Base-by-base conservation (phyloP, 2,888 invertebrate species). In the Periphyllus acericola region DNA sequence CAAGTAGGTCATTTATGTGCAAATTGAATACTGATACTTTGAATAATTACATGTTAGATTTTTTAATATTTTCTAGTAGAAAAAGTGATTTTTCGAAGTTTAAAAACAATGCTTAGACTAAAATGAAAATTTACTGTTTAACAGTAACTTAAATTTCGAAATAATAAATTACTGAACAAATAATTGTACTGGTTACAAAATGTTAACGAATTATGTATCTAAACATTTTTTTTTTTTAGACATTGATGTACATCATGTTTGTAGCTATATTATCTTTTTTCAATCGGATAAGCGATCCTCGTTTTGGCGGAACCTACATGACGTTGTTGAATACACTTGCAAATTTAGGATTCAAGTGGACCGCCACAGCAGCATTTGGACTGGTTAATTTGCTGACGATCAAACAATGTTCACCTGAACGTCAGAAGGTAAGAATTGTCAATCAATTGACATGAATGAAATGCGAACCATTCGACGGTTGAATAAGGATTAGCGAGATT, bases 261-360 rank as follows among this genome's bases (percentile, higher is more conserved):
- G 99, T 99, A 11, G 95, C 99, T 0, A 94, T 96, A 89, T 99
- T 99, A 98, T 97, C 98, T 17, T 99, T 99, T 93, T 98, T 97
- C 92, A 99, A 99, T 0, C 96, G 96, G 92, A 95, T 99, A 80
- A 98, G 98, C 89, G 99, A 99, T 92, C 98, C 99, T 0, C 93
- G 95, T 0, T 97, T 99, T 0, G 99, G 99, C 5, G 99, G 99
- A 6, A 99, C 99, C 0, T 99, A 99, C 92, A 99, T 99, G 99
- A 99, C 99, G 0, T 93, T 99, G 83, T 93, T 99, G 29, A 99
- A 99, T 92, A 99, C 99, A 0, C 93, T 99, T 36, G 94, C 95
- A 80, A 99, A 99, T 93, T 93, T 99, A 89, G 99, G 99, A 25
- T 97, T 97, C 8, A 98, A 98, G 91, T 99, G 99, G 99, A 98